A percentile compares a stretch with the other conserved stretches of the same genome.
Evolutionary conservation across 1,140 invertebrate genomes (phyloP).

Genomic region (Idris sp.): DNA sequence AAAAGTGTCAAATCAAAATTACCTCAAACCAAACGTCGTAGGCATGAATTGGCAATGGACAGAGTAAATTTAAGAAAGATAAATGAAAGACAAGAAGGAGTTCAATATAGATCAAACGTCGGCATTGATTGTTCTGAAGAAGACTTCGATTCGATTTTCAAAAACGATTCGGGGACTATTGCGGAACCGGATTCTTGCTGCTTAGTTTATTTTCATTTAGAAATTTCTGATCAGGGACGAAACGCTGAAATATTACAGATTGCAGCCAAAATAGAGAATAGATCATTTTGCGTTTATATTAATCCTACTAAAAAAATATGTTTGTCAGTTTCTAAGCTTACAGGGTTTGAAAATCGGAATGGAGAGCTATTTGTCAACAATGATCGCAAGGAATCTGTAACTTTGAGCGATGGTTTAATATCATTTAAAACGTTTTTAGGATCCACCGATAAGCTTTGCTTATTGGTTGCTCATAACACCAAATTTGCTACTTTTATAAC

Average conservation of each 20-base stretch:
- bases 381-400: conserved; percentile 13
- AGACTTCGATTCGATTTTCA: not conserved
- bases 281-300: conserved; percentile 23
- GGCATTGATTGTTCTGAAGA: conserved; percentile 6
- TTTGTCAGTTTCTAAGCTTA: conserved; percentile 7
- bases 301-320: conserved; percentile 18
- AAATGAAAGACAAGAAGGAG: conserved; percentile 19
- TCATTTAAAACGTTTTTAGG: conserved; percentile 26
- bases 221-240: conserved; percentile 33
- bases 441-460: conserved; percentile 17
- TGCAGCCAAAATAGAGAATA: conserved; percentile 16
- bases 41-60: conserved; percentile 3
- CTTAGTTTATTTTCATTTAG: conserved; percentile 41
- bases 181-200: too few relatives aligned
- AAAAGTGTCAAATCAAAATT: conserved; percentile 16
- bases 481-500: conserved; percentile 10
- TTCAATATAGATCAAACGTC: conserved; percentile 23
- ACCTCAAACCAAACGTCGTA: conserved; percentile 14
- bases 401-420: conserved; percentile 4
- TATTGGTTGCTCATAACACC: conserved; percentile 46
- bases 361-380: conserved; percentile 28
- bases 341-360: conserved; percentile 30
- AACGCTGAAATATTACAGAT: conserved; percentile 48
- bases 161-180: too few relatives aligned
- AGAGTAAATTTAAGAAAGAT: conserved; percentile 11